Percentiles rank a stretch among this genome's conserved stretches.
phyloP scores from a whole-genome alignment of 2,888 invertebrate species.

The Chrysolina oricalcia region DNA sequence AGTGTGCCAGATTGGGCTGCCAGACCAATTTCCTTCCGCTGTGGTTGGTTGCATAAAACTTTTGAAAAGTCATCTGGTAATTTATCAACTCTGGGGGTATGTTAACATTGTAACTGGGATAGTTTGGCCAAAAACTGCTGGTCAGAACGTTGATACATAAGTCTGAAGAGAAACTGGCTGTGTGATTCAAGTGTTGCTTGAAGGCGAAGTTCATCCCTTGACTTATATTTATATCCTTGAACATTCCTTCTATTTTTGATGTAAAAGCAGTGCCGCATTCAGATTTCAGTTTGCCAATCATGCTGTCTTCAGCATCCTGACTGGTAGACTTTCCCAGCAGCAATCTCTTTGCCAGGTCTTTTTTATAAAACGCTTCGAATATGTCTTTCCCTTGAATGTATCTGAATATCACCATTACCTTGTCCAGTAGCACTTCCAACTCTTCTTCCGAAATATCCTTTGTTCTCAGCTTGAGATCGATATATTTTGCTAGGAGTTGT shows the following conservation, averaged over 20 bases:
- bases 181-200: constrained; percentile 77
- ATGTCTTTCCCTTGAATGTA: constrained; percentile 99
- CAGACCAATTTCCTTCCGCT: constrained; percentile 97
- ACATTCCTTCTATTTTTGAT: constrained; percentile 98
- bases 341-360: constrained; percentile 95
- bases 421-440: constrained; percentile 92
- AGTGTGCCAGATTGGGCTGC: constrained; percentile 97
- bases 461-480: constrained; percentile 93
- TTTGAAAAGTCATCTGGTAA: constrained; percentile 94
- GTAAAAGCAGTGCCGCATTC: constrained; percentile 99
- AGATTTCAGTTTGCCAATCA: constrained; percentile 97
- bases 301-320: constrained; percentile 98
- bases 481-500: constrained; percentile 97
- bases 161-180: constrained; percentile 73
- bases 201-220: constrained; percentile 95
- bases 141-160: constrained; percentile 95
- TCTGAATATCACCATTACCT: constrained; percentile 97
- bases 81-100: constrained; percentile 90
- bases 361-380: constrained; percentile 99
- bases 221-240: constrained; percentile 98
- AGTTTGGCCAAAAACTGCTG: constrained; percentile 99
- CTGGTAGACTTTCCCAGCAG: constrained; percentile 97
- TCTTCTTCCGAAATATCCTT: constrained; percentile 98
- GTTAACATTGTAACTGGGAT: constrained; percentile 90
- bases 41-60: constrained; percentile 96